Conservation (phyloP, 2,113 vertebrate genomes). For the Tetrax tetrax region DNA sequence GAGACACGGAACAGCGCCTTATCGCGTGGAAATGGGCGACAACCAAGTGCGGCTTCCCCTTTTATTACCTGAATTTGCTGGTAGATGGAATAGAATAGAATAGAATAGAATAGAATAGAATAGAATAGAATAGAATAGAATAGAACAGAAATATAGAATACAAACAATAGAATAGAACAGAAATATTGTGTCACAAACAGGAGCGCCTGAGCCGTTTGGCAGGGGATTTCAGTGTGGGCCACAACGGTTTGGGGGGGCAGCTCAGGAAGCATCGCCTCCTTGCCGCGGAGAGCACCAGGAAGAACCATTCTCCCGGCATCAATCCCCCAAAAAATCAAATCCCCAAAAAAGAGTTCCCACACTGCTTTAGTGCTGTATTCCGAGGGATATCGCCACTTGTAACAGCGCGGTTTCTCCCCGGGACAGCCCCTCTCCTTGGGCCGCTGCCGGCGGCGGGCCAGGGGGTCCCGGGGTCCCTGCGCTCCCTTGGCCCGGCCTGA, state of each 20-base stretch:
- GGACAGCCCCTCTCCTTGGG: not conserved
- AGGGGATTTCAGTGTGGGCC: not conserved
- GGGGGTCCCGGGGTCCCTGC: not conserved
- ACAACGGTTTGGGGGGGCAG: not conserved
- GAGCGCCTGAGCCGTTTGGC: not conserved
- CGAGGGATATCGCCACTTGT: not conserved
- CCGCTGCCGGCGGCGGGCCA: not conserved
- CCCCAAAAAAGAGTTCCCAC: not conserved
- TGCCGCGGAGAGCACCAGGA: not conserved
- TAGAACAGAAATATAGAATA: not conserved
- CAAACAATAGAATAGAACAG: too few relatives aligned
- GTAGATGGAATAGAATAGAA: too few relatives aligned
- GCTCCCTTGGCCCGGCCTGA: not conserved
- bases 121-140: too few relatives aligned
- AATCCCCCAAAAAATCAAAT: not conserved
- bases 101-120: too few relatives aligned
- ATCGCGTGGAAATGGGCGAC: not conserved
- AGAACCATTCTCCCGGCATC: not conserved
- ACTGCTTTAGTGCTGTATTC: not conserved
- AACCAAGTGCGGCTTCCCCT: not conserved
- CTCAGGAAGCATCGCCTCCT: not conserved
- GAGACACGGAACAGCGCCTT: not conserved
- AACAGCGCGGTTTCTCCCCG: not conserved
- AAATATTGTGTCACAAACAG: not conserved
- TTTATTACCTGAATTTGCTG: not conserved